Evolutionary conservation across 2,888 invertebrate genomes (phyloP), one percentile per base, ranked within the genome.

Genomic region (Thalpophila matura): DNA sequence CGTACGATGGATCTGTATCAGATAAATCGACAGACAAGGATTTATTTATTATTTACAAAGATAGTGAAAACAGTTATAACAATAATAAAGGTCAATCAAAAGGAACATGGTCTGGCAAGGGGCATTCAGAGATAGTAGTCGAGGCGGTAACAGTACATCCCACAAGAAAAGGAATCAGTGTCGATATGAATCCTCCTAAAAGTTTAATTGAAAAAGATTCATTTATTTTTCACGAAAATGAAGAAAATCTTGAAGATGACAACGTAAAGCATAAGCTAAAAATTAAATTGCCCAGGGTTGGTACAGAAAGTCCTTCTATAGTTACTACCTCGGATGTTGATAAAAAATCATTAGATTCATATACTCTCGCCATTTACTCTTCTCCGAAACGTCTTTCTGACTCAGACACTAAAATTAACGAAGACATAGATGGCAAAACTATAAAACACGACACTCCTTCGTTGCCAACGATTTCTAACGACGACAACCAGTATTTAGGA

Each of bases 41-140:
- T 74, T 69, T 92, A 49, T 89, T 92, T 77, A 65, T 91, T 16
- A 90, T 92, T 70, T 90, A 89, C 60, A 87, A 83, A 75, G 91
- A 92, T 38, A 89, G 86, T 77, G 85, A 86, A 57, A 83, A 71
- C 40, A 85, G 77, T 57, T 64, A 53, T 38, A 60, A 62, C 12
- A 57, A 51, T 27, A 74, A 78, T 12, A 74, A 79, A 53, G 67
- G 57, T 12, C 50, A 65, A 27, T 42, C 64, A 29, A 71, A 74
- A 35, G 77, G 66, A 10, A 49, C 56, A 24, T 81, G 80, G 74
- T 60, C 58, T 31, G 33, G 50, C 10, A 81, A 81, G 27, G 53
- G 46, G n/a, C 69, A 71, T 50, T 73, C 80, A 12, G 73, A 83
- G 46, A 54, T 80, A 40, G 62, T 81, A 29, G 77, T 82, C 1